Evolutionary conservation across 2,113 vertebrate genomes (phyloP).

Genomic region (Nyctereutes procyonoides): DNA sequence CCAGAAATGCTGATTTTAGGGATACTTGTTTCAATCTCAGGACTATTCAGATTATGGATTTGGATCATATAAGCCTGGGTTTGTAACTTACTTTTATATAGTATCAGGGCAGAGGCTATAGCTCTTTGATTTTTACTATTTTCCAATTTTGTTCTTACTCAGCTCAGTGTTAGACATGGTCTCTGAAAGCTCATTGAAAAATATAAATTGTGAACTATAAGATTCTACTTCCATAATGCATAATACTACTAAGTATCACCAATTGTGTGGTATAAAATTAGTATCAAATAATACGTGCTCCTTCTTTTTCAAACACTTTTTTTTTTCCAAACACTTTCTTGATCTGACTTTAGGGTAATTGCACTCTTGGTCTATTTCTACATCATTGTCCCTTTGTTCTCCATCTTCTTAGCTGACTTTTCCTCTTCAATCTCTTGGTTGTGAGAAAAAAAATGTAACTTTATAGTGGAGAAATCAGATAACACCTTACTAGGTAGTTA

Average conservation of each 20-base stretch:
- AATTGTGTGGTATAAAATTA: background rate
- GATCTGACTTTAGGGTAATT: background rate
- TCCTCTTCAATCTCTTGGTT: background rate
- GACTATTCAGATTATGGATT: background rate
- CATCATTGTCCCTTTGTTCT: background rate
- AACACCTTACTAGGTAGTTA: background rate
- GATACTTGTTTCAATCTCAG: background rate
- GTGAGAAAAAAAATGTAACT: background rate
- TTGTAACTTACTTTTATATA: background rate
- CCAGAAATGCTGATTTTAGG: background rate
- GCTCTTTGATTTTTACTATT: background rate
- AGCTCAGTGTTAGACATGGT: background rate
- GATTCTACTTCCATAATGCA: background rate
- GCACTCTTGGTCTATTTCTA: background rate
- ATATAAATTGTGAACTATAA: background rate
- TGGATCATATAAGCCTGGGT: background rate
- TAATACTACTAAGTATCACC: background rate
- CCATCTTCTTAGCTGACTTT: background rate
- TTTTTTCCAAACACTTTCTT: slow-evolving; percentile 30
- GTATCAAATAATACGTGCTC: background rate
- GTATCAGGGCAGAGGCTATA: background rate
- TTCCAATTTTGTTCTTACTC: background rate
- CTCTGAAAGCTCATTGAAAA: background rate
- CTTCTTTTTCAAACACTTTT: background rate
- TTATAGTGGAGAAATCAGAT: background rate